Base-by-base conservation (phyloP, 2,888 invertebrate species). In the Petrophora chlorosata region DNA sequence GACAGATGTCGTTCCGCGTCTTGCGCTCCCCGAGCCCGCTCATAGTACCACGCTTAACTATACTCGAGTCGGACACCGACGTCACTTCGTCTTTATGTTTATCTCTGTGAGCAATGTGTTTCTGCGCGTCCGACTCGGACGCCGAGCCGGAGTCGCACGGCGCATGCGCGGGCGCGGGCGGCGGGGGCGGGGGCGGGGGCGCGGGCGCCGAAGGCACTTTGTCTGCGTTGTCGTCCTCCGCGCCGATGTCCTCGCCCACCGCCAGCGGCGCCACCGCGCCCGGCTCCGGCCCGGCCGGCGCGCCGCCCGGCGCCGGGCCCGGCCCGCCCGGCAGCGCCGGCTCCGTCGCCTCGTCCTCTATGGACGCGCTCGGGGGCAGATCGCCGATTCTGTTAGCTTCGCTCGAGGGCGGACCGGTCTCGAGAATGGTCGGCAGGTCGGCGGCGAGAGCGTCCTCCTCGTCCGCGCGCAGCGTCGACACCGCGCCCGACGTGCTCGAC, bases 1-100 rank as follows among this genome's bases (percentile, higher is more conserved):
- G 97, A 91, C 97, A 97, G 79, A 97, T 94, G 88, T 96, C 95
- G 88, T 95, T 96, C 85, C 93, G 92, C 86, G 94, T 80, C 71
- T 78, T 82, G 58, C 76, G 75, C 59, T 82, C 83, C 70, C 75
- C 77, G 74, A 76, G 67, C 74, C 73, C 77, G 72, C 72, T 72
- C 69, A 79, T 83, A 76, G 72, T 80, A 74, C 79, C 82, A 75
- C 79, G 79, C 75, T 79, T 85, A 82, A 86, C 87, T 76, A 84
- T 81, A 82, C 82, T 79, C 63, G 85, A 75, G 71, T 84, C 81
- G 57, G 87, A 81, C 65, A 80, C 79, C 62, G 85, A 81, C 78
- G 83, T 80, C 67, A 79, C 73, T 76, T 82, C 81, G 74, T 82
- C 81, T 76, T 76, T 79, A 67, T 79, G 85, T 74, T 80, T 80